Conservation (phyloP, 1,140 invertebrate genomes). For the Megalopta genalis region DNA sequence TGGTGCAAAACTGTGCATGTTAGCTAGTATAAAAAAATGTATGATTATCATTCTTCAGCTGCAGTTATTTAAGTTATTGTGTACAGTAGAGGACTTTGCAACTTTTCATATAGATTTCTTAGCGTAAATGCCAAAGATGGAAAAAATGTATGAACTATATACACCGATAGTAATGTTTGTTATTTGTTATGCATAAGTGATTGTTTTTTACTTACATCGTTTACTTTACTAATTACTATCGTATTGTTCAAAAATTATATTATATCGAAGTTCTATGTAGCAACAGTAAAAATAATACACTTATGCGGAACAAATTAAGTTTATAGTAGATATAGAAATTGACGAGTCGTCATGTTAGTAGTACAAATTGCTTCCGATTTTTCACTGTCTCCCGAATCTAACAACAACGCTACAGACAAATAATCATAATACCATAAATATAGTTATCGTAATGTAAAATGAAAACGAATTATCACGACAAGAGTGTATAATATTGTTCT, state of each 20-base stretch:
- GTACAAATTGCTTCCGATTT: neutral
- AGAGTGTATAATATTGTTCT: too few relatives aligned
- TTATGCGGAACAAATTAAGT: slow-evolving; percentile 26
- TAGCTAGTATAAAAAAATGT: slow-evolving; percentile 11
- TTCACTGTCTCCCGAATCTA: too few relatives aligned
- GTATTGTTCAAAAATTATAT: neutral
- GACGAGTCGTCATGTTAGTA: neutral
- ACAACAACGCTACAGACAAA: neutral
- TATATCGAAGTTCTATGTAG: neutral
- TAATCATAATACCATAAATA: neutral
- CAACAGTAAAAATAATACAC: neutral
- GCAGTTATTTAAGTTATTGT: slow-evolving; percentile 4
- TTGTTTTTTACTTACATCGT: neutral
- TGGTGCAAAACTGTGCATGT: neutral
- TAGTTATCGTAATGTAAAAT: too few relatives aligned
- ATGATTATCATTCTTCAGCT: neutral
- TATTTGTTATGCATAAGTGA: slow-evolving; percentile 29
- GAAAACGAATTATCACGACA: too few relatives aligned
- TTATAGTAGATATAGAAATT: neutral
- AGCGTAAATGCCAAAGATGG: slow-evolving; percentile 35
- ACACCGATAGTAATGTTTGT: neutral
- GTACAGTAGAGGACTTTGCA: neutral
- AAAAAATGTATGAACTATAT: neutral
- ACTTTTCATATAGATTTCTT: slow-evolving; percentile 14
- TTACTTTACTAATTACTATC: neutral